Conservation (phyloP, 2,113 vertebrate species). For the Rhabdornis inornatus region DNA sequence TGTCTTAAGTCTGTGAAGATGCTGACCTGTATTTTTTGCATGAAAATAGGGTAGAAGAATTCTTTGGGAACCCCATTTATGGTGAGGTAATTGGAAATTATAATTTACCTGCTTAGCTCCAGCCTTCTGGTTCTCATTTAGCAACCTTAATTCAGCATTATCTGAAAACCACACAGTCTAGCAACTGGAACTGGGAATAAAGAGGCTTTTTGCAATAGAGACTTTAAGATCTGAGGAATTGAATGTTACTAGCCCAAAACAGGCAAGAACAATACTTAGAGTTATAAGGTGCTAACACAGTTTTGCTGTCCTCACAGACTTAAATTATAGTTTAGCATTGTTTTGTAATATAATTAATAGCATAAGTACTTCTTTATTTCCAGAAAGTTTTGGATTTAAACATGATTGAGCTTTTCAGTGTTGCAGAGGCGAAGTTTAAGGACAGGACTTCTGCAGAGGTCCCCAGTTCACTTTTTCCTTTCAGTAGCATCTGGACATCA, state of each 20-base stretch:
- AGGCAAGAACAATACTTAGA: not conserved
- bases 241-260: not conserved
- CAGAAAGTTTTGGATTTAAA: not conserved
- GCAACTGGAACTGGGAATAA: conserved; percentile 8
- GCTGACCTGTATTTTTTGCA: not conserved
- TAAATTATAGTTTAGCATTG: not conserved
- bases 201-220: conserved; percentile 36
- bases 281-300: not conserved
- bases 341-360: not conserved
- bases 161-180: not conserved
- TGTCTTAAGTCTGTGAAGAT: not conserved
- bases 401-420: not conserved
- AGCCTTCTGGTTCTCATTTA: conserved; percentile 45
- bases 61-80: not conserved
- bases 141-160: conserved; percentile 27
- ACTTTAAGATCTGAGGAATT: not conserved
- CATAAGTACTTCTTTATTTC: not conserved
- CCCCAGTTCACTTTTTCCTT: not conserved
- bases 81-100: conserved; percentile 4
- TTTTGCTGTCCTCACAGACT: not conserved
- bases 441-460: not conserved
- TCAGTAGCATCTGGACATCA: not conserved
- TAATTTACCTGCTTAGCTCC: conserved; percentile 9
- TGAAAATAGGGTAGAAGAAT: not conserved
- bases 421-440: not conserved